phyloP scores from a whole-genome alignment of 2,113 vertebrate species.

The Uropsilus gracilis region DNA sequence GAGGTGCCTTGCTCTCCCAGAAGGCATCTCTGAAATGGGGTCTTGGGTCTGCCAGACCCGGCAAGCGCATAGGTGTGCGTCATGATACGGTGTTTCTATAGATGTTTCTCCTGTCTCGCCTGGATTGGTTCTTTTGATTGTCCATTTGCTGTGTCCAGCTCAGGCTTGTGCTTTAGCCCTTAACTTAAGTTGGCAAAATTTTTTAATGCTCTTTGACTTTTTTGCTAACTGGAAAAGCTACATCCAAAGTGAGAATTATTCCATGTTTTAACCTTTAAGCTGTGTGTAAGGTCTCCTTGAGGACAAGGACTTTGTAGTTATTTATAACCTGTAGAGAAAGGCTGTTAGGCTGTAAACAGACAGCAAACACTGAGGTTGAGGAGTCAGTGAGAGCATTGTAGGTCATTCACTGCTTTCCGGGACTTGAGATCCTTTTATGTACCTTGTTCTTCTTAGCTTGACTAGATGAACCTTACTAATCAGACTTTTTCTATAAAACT shows the following conservation, averaged over 20 bases:
- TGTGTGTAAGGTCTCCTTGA: slow-evolving; percentile 43
- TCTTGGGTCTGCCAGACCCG: too few relatives aligned
- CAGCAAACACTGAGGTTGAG: not conserved
- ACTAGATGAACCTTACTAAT: not conserved
- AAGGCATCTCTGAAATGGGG: too few relatives aligned
- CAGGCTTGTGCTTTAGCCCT: not conserved
- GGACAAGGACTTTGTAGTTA: slow-evolving; percentile 62
- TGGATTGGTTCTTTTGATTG: too few relatives aligned
- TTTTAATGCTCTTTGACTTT: slow-evolving; percentile 29
- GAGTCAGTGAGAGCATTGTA: slow-evolving; percentile 9
- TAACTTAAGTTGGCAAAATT: slow-evolving; percentile 27
- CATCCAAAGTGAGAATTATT: slow-evolving; percentile 60
- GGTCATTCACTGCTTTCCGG: not conserved
- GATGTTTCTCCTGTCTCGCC: too few relatives aligned
- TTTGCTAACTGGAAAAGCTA: slow-evolving; percentile 55
- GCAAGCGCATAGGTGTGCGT: too few relatives aligned
- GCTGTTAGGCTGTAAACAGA: not conserved
- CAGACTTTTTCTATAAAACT: not conserved
- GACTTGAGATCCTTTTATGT: not conserved
- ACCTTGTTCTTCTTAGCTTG: not conserved
- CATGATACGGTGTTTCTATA: too few relatives aligned
- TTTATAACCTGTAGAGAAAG: slow-evolving; percentile 55
- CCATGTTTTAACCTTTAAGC: slow-evolving; percentile 44
- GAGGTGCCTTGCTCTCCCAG: too few relatives aligned
- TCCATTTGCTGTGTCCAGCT: too few relatives aligned